Conservation (phyloP, 2,888 invertebrate species). For the Dryadula phaetusa region DNA sequence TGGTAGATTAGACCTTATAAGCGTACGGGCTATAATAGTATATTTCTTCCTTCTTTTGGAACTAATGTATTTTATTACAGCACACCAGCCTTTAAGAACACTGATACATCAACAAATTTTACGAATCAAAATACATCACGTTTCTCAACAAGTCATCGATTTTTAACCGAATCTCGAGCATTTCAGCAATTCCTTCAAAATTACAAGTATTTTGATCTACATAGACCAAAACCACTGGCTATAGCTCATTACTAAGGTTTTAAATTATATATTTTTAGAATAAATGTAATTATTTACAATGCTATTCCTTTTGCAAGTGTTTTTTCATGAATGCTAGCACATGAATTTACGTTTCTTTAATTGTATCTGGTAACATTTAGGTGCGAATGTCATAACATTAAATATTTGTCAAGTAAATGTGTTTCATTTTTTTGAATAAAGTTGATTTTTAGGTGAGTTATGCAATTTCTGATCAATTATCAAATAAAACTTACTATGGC, state of each 20-base stretch:
- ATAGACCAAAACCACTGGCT: constrained; percentile 25
- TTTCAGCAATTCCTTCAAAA: constrained; percentile 66
- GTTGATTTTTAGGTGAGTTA: background rate
- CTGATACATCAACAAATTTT: constrained; percentile 27
- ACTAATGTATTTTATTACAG: constrained; percentile 29
- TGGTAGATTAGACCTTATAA: no score
- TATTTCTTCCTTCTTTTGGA: no score
- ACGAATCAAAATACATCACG: constrained; percentile 5
- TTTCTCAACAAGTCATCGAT: constrained; percentile 52
- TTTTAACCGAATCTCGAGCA: constrained; percentile 68
- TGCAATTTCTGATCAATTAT: background rate
- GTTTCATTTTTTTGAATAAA: constrained; percentile 11
- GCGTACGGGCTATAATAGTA: no score
- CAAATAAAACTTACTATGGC: background rate
- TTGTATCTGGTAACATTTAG: constrained; percentile 19
- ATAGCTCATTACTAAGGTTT: constrained; percentile 10
- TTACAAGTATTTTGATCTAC: constrained; percentile 54
- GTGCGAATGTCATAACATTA: constrained; percentile 11
- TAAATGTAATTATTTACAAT: background rate
- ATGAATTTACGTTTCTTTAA: background rate
- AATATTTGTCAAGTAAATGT: background rate
- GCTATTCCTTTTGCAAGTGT: background rate
- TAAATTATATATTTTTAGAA: background rate
- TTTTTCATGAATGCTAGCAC: background rate
- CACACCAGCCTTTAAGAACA: constrained; percentile 29